Base-by-base conservation (phyloP, 2,888 invertebrate species). In the Dasypogon diadema region DNA sequence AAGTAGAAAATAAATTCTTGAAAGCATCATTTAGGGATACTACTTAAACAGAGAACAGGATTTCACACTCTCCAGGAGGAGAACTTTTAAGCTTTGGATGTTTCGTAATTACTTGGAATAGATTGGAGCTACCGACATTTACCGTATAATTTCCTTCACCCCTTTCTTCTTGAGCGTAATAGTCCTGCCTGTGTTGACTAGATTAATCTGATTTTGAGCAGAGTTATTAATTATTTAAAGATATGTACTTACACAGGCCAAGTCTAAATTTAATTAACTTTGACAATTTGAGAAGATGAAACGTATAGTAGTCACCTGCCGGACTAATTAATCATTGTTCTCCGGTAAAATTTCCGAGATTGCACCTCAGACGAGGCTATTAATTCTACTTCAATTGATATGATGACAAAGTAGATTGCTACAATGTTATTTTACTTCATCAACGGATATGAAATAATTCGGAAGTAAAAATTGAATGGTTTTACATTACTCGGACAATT, bases 1-100 rank as follows among this genome's bases (percentile, higher is more conserved):
- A 76, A 74, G 63, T 42, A 22, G 14, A 48, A 48, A 48, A 48
- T 68, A 68, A 68, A 68, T 68, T 48, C 65, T 60, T 60, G 60
- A 60, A 60, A 60, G 60, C 37, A 30, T 37, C 34, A 60, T 60
- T 60, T 34, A 60, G 60, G 60, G 60, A 60, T 60, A 42, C 21
- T 37, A 3, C 37, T 60, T 60, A 60, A 60, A 18, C 16, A 51
- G 56, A 24, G 21, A 51, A 21, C 6, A 51, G 14, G 37, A 30
- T 34, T 60, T 12, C 34, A 2, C 5, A 51, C 8, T 51, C 37
- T 60, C 60, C 34, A 21, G 12, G 6, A 18, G 16, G 3, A 16
- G 3, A 16, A 51, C 21, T 37, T 60, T 60, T 34, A 60, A 60
- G 37, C 37, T 60, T 60, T 60, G 37, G 37, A 60, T 37, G 60